Conservation (phyloP, 2,797 vertebrate species). For the Florisuga fusca region DNA sequence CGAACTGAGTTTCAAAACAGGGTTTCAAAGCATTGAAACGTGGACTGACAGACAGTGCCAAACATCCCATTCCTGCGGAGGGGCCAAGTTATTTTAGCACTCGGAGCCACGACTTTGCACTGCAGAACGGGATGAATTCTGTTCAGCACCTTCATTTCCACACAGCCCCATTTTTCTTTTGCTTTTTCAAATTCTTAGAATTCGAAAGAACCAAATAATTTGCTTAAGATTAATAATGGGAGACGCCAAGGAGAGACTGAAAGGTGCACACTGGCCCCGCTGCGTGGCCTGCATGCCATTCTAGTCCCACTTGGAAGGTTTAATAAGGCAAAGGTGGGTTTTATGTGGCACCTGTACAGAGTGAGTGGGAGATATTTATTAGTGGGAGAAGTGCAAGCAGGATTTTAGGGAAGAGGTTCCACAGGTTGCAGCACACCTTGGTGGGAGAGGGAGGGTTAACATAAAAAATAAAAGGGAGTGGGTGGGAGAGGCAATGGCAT, state of each 20-base stretch:
- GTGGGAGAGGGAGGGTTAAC: neutral
- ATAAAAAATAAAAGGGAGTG: neutral
- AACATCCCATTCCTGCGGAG: constrained; percentile 21
- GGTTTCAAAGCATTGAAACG: constrained; percentile 17
- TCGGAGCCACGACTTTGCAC: neutral
- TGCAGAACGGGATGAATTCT: neutral
- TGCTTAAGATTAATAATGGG: neutral
- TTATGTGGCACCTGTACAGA: neutral
- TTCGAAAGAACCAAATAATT: neutral
- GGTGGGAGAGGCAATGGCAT: neutral
- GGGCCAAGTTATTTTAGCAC: constrained; percentile 3
- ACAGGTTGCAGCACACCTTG: neutral
- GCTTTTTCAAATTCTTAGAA: neutral
- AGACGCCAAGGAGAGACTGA: neutral
- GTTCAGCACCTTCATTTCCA: neutral
- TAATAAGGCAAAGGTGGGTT: neutral
- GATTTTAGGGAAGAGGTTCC: neutral
- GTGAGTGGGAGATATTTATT: neutral
- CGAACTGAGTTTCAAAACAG: neutral
- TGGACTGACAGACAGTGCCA: neutral
- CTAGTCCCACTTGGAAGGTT: neutral
- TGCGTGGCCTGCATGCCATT: neutral
- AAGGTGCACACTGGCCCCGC: rapidly evolving
- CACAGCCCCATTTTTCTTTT: neutral
- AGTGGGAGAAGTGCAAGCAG: neutral